Percentiles rank a stretch among this genome's conserved stretches.
Conservation (phyloP, 1,140 invertebrate genomes). For the Drosophila baimaii region DNA sequence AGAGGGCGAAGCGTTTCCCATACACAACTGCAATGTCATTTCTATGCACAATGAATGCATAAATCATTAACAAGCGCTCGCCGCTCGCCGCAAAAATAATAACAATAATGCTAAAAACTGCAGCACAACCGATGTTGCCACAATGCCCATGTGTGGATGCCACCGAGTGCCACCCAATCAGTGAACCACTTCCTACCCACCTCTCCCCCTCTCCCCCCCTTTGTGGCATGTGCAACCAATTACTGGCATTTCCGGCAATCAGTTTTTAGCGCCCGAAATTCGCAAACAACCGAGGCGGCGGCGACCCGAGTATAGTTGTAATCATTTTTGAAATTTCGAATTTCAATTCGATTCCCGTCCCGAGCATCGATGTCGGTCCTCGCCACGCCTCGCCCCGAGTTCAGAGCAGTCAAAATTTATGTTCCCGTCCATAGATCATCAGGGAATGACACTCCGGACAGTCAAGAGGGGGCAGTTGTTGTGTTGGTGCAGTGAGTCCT, state of each 20-base stretch:
- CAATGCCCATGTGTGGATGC: conserved; percentile 69
- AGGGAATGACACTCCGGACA: conserved; percentile 59
- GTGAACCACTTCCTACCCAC: conserved; percentile 30
- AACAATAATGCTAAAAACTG: conserved; percentile 82
- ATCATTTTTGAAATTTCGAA: conserved; percentile 67
- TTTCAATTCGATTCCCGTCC: conserved; percentile 74
- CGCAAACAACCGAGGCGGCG: conserved; percentile 23
- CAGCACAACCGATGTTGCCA: conserved; percentile 62
- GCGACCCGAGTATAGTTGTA: conserved; percentile 68
- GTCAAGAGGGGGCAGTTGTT: conserved; percentile 19
- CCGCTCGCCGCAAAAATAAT: conserved; percentile 70
- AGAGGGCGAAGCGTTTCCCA: conserved; percentile 1
- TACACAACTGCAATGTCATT: conserved; percentile 62
- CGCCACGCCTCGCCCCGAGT: conserved; percentile 22
- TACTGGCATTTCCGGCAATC: conserved; percentile 77
- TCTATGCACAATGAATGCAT: conserved; percentile 79
- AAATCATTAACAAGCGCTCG: conserved; percentile 75
- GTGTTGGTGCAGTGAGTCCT: conserved; percentile 10
- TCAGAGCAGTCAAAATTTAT: conserved; percentile 77
- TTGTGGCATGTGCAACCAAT: conserved; percentile 67
- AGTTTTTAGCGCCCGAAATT: conserved; percentile 66
- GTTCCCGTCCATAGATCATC: conserved; percentile 70
- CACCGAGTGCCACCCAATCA: conserved; percentile 28
- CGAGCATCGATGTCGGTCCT: conserved; percentile 44
- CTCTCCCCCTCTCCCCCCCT: not conserved